Base-by-base conservation (phyloP, 2,888 invertebrate genomes). In the Linnaemya tessellans region DNA sequence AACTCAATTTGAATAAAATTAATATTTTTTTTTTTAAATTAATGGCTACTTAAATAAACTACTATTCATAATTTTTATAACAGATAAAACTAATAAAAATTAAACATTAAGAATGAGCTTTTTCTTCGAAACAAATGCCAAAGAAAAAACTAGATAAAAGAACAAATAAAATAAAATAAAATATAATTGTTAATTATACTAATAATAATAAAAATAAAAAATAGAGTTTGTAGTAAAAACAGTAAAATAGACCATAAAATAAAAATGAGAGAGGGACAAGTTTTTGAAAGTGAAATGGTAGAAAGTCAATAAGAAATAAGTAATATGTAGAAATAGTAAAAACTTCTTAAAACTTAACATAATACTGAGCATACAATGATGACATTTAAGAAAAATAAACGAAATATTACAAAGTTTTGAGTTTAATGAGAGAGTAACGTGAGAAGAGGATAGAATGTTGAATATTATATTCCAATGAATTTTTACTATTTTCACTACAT, bases 311-410 rank as follows among this genome's bases (percentile, higher is more conserved):
- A 38, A 77, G 68, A 58, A 65, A 67, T 73, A 83, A 86, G 74
- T 49, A 85, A 88, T 88, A 41, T 13, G 11, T 13, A 87, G 88
- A 89, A 88, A 49, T 71, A 77, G 89, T 88, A 88, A 88, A 90
- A 89, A 88, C 89, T 89, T 88, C 91, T 91, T 91, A 91, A 90
- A 89, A 89, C 88, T 91, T 91, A 91, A 91, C 89, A 90, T 92
- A 92, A 92, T 92, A 92, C 91, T 92, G 91, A 91, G 91, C 92
- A 91, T 90, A 90, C 90, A 88, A 75, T 84, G 79, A 71, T 77
- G 80, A 74, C 75, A 84, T 87, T 87, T 82, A 74, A 79, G 75
- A 74, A 62, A 78, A 38, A 43, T 30, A 38, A 68, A 70, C 60
- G 35, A 62, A 70, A 54, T 46, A 60, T 58, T 58, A 20, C 0